Evolutionary conservation across 1,140 invertebrate genomes (phyloP), one percentile per base, ranked within the genome.

Genomic region (Ceratosolen fusciceps): DNA sequence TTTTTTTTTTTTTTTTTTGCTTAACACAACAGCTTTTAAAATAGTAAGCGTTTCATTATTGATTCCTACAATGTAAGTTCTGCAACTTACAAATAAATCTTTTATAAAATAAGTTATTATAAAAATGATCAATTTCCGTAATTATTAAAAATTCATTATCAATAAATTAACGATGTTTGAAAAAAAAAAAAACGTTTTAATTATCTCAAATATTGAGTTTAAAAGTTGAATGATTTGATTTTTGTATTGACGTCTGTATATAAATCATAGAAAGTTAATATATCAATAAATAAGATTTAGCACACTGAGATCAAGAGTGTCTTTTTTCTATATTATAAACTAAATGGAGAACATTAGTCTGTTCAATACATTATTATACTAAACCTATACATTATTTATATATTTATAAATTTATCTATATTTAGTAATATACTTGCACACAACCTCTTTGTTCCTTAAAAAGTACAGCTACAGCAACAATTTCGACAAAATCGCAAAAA

Each of bases 371-470:
- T 67, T 62, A 74, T 74, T 71, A 43, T 43, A 43, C 47, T 74
- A 75, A 74, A 74, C 37, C 74, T 71, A 76, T 62, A 75, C 73
- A 79, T 47, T 62, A 47, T 70, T 81, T 80, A 77, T 80, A 74
- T 81, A 82, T 80, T 74, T 80, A 79, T 81, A 77, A 77, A 72
- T 74, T 78, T 74, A 71, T 67, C 67, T 74, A 80, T 74, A 24
- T 77, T 81, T 77, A 56, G 79, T 81, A 82, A 81, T 73, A 82
- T 82, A 81, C 78, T 76, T 84, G 83, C 83, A 87, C 86, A 88
- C 85, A 88, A 87, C 84, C 85, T 79, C 82, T 83, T 83, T 84
- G 80, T 85, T 86, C 77, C 78, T 83, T 86, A 84, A 26, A 81
- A 82, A 84, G 77, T 79, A 74, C 83, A 83, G 77, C 71, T 74